Percentiles rank a stretch among this genome's conserved stretches.
Evolutionary conservation across 2,113 vertebrate species (phyloP).

Genomic region (Coptodon rendalli): DNA sequence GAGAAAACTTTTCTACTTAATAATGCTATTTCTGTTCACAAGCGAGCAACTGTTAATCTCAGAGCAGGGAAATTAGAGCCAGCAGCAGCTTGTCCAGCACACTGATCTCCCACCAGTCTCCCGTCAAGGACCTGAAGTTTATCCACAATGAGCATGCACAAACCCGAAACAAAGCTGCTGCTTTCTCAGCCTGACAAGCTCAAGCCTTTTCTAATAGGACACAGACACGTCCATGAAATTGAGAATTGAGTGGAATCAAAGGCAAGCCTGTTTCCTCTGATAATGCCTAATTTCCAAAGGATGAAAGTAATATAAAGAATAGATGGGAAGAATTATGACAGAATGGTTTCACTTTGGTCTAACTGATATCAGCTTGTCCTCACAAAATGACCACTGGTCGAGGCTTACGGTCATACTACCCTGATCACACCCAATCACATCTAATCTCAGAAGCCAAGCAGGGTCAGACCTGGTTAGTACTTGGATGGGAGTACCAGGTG

Average conservation of each 20-base stretch:
- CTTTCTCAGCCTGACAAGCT: neutral
- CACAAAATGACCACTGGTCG: neutral
- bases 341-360: neutral
- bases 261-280: neutral
- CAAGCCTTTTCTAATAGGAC: neutral
- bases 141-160: neutral
- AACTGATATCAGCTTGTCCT: neutral
- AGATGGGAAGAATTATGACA: neutral
- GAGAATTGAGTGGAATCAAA: neutral
- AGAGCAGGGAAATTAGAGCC: neutral
- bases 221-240: neutral
- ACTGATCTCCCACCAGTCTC: neutral
- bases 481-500: neutral
- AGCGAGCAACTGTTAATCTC: neutral
- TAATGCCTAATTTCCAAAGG: neutral
- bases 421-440: neutral
- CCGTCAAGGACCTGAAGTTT: neutral
- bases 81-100: neutral
- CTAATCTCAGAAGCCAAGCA: neutral
- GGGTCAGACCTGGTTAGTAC: neutral
- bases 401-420: neutral
- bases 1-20: neutral
- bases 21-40: neutral
- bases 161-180: accelerated
- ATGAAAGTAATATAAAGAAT: neutral